Evolutionary conservation across 2,113 vertebrate species (phyloP), one percentile per base, ranked within the genome.

Genomic region (Paraplagusia blochii): DNA sequence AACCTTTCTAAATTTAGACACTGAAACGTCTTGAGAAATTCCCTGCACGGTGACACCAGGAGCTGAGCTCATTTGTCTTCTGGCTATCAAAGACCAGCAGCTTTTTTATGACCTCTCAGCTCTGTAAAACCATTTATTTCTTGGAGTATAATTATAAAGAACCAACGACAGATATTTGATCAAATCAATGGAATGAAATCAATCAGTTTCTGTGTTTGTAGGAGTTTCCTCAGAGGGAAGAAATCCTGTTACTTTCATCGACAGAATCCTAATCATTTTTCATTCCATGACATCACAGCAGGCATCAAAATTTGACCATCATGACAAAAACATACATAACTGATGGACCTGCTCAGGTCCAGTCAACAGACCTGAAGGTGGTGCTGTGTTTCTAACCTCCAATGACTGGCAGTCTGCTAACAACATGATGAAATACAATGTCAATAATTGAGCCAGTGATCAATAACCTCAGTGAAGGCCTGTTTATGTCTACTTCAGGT

Each of bases 371-470:
- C 2, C 22, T 29, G 22, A 29, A 29, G 22, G 22, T 29, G 22
- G 35, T 9, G 46, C 50, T 56, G 11, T 36, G 34, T 72, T 22
- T 77, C 38, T 35, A 51, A 55, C 34, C 47, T 36, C 19, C 44
- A 18, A 5, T 48, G 68, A 22, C 58, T 39, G 54, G 45, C 8
- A 64, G 38, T 13, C 15, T 16, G 18, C 63, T 59, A 58, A 64
- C 51, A 11, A 36, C 58, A 58, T 39, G 60, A 74, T 69, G 47
- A 74, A 72, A 74, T 53, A 39, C 38, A 17, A 14, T 56, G 55
- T 64, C 75, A 69, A 71, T 71, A 51, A 64, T 29, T 17, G 48
- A 58, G 39, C 33, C 14, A 15, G 16, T 55, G 61, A 82, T 77
- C 80, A 79, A 73, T 75, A 77, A 44, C 44, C 53, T 52, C 63